These are phyloP conservation scores for Montipora capricornis DNA, from an alignment of 64 coral and sea anemone genomes.

Conservation along the genomic window DNA sequence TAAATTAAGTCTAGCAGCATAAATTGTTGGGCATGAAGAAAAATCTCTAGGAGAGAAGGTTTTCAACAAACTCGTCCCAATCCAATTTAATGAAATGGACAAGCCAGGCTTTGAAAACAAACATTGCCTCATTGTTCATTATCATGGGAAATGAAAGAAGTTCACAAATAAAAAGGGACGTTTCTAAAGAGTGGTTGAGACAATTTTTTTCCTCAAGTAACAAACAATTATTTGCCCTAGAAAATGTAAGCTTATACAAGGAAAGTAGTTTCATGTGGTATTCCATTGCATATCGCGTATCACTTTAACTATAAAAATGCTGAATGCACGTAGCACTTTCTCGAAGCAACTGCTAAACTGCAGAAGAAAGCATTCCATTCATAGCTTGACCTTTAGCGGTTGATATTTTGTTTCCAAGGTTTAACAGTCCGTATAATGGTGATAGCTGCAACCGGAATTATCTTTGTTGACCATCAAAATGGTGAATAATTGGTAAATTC, in stretches of 20 bases:
- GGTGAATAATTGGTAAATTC: constrained; percentile 53
- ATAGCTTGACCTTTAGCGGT: constrained; percentile 45
- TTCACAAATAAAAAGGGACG: not conserved
- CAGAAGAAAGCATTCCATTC: constrained; percentile 34
- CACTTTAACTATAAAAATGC: not conserved
- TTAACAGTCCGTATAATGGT: constrained; percentile 27
- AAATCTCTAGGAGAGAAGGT: too few species aligned
- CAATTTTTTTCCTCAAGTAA: not conserved
- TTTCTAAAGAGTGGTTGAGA: not conserved
- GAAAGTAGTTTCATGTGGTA: not conserved
- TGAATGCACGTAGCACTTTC: not conserved
- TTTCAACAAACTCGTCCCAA: not conserved
- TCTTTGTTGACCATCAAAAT: constrained; percentile 50
- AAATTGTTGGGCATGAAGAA: too few species aligned
- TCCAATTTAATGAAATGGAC: not conserved
- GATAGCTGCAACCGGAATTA: constrained; percentile 25
- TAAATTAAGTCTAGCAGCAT: too few species aligned
- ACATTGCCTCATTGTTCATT: not conserved
- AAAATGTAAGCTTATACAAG: not conserved
- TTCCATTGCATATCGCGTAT: not conserved
- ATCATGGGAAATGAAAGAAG: too few species aligned
- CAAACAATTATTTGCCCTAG: not conserved
- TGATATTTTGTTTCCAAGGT: constrained; percentile 34
- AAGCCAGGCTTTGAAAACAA: not conserved
- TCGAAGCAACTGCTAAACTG: constrained; percentile 35